phyloP scores from a whole-genome alignment of 1,140 invertebrate genomes.

The Danaus melanippus region DNA sequence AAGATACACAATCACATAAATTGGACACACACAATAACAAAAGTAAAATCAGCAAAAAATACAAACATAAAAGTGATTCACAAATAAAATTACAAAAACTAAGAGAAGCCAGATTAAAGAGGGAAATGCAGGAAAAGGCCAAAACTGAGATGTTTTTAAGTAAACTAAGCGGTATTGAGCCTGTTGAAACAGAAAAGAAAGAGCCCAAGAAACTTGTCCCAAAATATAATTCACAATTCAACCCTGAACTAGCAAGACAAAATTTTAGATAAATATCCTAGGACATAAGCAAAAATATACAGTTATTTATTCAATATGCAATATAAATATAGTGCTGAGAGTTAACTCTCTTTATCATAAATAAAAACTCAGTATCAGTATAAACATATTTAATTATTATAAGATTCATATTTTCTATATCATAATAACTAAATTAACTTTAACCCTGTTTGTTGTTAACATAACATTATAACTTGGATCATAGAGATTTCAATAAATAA shows the following conservation, averaged over 20 bases:
- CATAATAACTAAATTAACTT: too few relatives aligned
- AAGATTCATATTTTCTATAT: too few relatives aligned
- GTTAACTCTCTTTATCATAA: too few relatives aligned
- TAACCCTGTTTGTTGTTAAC: too few relatives aligned
- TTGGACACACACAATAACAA: conserved; percentile 63
- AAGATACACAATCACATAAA: conserved; percentile 12
- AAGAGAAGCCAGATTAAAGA: conserved; percentile 82
- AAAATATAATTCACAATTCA: conserved; percentile 95
- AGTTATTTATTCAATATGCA: too few relatives aligned
- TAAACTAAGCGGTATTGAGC: conserved; percentile 73
- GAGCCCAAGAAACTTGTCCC: conserved; percentile 69
- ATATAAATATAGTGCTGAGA: too few relatives aligned
- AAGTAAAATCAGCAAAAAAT: conserved; percentile 56
- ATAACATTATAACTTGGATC: too few relatives aligned
- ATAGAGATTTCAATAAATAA: too few relatives aligned
- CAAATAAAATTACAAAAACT: conserved; percentile 79
- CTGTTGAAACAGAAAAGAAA: conserved; percentile 27
- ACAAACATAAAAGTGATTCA: conserved; percentile 38
- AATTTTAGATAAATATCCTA: conserved; percentile 73
- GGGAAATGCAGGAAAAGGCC: conserved; percentile 84
- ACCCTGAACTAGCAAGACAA: conserved; percentile 88
- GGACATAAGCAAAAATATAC: conserved; percentile 3
- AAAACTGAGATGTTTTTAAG: conserved; percentile 81
- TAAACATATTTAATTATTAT: too few relatives aligned
- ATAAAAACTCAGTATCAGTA: too few relatives aligned